These are phyloP conservation scores for Xanthia togata DNA, from an alignment of 2,888 invertebrate species.

Conservation along the genomic window DNA sequence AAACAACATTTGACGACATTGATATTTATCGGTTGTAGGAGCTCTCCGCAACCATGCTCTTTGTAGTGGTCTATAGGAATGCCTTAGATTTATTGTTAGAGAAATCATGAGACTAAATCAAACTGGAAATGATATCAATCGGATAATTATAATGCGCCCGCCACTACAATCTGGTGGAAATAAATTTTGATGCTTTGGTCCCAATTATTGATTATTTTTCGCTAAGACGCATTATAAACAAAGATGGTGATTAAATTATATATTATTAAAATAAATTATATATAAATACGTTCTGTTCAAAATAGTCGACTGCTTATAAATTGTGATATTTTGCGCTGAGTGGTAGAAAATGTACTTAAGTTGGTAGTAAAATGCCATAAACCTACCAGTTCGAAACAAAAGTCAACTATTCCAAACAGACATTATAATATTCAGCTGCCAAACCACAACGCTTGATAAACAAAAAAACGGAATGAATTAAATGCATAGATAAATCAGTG, in stretches of 20 bases:
- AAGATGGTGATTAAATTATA: slow-evolving; percentile 42
- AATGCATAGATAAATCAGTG: slow-evolving; percentile 66
- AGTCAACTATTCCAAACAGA: slow-evolving; percentile 43
- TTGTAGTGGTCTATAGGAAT: neutral
- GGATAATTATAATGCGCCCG: slow-evolving; percentile 41
- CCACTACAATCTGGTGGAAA: slow-evolving; percentile 42
- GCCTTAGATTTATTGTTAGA: neutral
- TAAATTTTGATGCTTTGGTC: slow-evolving; percentile 75
- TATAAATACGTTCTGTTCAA: slow-evolving; percentile 38
- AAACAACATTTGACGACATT: neutral
- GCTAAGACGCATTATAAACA: slow-evolving; percentile 54
- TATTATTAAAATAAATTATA: slow-evolving; percentile 52
- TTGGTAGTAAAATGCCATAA: neutral
- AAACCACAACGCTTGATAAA: slow-evolving; percentile 67
- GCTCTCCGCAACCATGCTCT: neutral
- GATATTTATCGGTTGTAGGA: neutral
- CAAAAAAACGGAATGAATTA: slow-evolving; percentile 68
- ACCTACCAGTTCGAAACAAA: slow-evolving; percentile 11
- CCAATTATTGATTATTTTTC: slow-evolving; percentile 69
- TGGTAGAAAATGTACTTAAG: slow-evolving; percentile 18
- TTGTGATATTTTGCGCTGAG: slow-evolving; percentile 50
- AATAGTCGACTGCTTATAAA: slow-evolving; percentile 36
- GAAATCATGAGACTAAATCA: slow-evolving; percentile 49
- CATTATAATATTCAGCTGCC: slow-evolving; percentile 70
- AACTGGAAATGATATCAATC: slow-evolving; percentile 30